Evolutionary conservation across 2,797 vertebrate genomes (phyloP).

Genomic region (Chrysocyon brachyurus): DNA sequence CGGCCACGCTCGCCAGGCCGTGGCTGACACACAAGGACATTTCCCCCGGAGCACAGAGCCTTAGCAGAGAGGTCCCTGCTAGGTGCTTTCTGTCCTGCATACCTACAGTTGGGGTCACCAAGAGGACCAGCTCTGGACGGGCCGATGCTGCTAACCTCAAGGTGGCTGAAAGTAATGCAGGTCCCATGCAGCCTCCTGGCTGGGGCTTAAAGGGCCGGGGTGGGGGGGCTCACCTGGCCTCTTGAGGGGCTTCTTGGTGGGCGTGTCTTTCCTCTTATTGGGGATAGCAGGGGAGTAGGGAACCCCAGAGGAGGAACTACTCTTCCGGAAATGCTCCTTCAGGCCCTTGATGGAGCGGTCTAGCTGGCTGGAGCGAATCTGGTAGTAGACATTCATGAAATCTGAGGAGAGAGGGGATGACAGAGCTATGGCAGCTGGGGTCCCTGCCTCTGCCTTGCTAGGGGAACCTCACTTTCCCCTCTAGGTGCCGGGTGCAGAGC

Average conservation of each 20-base stretch:
- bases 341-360: conserved; percentile 98
- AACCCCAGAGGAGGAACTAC: conserved; percentile 94
- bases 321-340: conserved; percentile 99
- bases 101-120: background rate
- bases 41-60: conserved; percentile 93
- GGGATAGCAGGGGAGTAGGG: conserved; percentile 98
- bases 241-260: conserved; percentile 97
- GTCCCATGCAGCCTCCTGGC: background rate
- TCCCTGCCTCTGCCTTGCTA: background rate
- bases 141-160: fast-evolving
- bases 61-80: background rate
- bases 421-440: background rate
- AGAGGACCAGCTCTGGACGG: background rate
- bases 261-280: conserved; percentile 98
- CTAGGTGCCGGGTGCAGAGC: fast-evolving
- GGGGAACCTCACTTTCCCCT: fast-evolving
- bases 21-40: conserved; percentile 66
- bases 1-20: conserved; percentile 59
- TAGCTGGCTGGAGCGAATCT: conserved; percentile 97
- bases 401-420: conserved; percentile 88
- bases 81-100: background rate
- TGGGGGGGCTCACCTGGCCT: conserved; percentile 93
- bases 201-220: background rate
- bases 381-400: conserved; percentile 99
- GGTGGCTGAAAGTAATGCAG: background rate